A percentile compares a stretch with the other conserved stretches of the same genome.
phyloP scores from a whole-genome alignment of 2,113 vertebrate genomes.

The Antennarius striatus region DNA sequence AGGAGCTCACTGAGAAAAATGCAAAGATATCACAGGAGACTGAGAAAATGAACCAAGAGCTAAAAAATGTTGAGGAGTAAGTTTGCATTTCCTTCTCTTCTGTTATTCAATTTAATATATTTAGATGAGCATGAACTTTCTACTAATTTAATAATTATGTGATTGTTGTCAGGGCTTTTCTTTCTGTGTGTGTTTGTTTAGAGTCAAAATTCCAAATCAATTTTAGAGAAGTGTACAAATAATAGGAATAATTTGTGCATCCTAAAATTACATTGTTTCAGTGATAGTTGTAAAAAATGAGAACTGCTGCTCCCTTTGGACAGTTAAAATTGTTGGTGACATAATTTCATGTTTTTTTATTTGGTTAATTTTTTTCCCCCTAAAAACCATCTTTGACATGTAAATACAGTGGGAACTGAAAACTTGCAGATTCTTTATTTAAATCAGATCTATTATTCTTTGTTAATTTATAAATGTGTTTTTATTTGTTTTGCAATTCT shows the following conservation, averaged over 20 bases:
- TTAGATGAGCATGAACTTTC: background rate
- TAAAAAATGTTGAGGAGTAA: constrained; percentile 93
- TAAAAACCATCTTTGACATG: too few relatives aligned
- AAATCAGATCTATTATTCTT: background rate
- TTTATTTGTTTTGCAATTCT: background rate
- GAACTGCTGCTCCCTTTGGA: too few relatives aligned
- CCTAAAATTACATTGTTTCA: background rate
- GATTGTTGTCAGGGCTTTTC: background rate
- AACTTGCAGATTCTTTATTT: background rate
- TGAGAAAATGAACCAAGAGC: constrained; percentile 86
- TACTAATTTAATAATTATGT: background rate
- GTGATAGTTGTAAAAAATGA: background rate
- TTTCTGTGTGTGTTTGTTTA: background rate
- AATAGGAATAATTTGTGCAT: background rate
- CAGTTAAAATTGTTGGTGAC: too few relatives aligned
- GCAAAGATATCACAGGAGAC: constrained; percentile 83
- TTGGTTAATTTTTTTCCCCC: too few relatives aligned
- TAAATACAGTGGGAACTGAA: background rate
- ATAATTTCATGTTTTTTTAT: too few relatives aligned
- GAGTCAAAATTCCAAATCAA: background rate
- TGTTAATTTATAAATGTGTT: background rate
- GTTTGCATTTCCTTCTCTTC: background rate
- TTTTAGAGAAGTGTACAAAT: background rate
- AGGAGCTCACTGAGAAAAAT: constrained; percentile 87
- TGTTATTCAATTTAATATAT: background rate